Evolutionary conservation across 1,140 invertebrate genomes (phyloP), one percentile per base, ranked within the genome.

Genomic region (Bradynema listronoti): DNA sequence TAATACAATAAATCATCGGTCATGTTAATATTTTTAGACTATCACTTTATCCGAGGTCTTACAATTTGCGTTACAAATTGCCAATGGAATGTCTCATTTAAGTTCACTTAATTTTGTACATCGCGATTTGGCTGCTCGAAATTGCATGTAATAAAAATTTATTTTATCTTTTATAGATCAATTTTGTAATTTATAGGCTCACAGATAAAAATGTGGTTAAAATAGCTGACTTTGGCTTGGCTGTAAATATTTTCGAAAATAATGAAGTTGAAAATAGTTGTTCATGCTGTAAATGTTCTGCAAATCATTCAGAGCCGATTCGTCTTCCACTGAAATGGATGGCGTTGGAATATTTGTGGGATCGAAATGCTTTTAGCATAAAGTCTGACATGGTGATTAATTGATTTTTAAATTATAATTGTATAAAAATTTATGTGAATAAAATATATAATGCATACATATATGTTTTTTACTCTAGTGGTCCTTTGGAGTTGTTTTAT

Each of bases 71-170:
- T 52, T 55, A 1, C 68, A 68, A 63, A 71, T 70, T 30, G 54
- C 53, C 14, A 47, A 45, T 46, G 91, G 87, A 9, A 86, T 90
- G 83, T 87, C 89, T 69, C 85, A 89, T 61, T 79, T 94, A 27
- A 83, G 88, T 0, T 84, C 85, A 57, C 83, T 84, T 61, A 81
- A 88, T 29, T 81, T 88, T 34, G 85, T 90, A 2, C 89, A 92
- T 78, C 84, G 85, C 69, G 92, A 96, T 80, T 81, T 96, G 56
- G 90, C 91, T 4, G 86, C 91, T 0, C 83, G 91, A n/a, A 96
- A 96, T 78, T 90, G 91, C 74, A 78, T 76, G 73, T 73, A n/a
- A 4, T 6, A 22, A 9, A 60, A 33, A 32, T 62, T 43, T 30
- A 27, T n/a, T 47, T 9, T 19, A 29, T 58, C 51, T 30, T 70